Base-by-base conservation (phyloP, 1,140 invertebrate species). In the Diuraphis noxia region DNA sequence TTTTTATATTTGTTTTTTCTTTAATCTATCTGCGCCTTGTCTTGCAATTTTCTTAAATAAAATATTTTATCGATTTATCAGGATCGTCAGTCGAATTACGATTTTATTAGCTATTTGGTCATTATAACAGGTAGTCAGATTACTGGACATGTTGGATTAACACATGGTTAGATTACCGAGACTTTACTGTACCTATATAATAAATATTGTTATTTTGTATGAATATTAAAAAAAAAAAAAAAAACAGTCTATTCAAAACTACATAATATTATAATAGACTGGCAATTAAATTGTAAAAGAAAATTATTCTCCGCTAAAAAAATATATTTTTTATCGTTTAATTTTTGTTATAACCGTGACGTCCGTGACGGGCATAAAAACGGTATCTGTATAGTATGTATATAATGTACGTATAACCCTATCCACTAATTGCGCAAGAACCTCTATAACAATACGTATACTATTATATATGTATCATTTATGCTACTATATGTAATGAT, bases 181-280 rank as follows among this genome's bases (percentile, higher is more conserved):
- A 63, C 56, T 63, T 63, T 17, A n/a, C n/a, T 63, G 52, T 56
- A 21, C n/a, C n/a, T 63, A n/a, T 17, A 63, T n/a, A 63, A 63
- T n/a, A n/a, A 63, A 63, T 63, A 63, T 63, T n/a, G 56, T 63
- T 63, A 63, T 63, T 63, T 63, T 63, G 56, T 63, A 63, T 63
- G 0, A n/a, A 63, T n/a, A 30, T 2, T 63, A 19, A 63, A 63
- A 49, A 49, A 56, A 56, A 56, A 56, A 56, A 56, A 56, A 63
- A 63, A 63, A 63, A 63, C 30, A 17, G 13, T 17, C 56, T 13
- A n/a, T 63, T 63, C 30, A 17, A 63, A 63, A 63, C n/a, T 63
- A 63, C 56, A 63, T 63, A 63, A 63, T 63, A 8, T 63, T n/a
- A 17, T 63, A 8, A 49, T 49, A 63, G 56, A 63, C 56, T n/a